These are phyloP conservation scores for Loripinus fragilis DNA, from an alignment of 2,888 invertebrate species.

Conservation along the genomic window DNA sequence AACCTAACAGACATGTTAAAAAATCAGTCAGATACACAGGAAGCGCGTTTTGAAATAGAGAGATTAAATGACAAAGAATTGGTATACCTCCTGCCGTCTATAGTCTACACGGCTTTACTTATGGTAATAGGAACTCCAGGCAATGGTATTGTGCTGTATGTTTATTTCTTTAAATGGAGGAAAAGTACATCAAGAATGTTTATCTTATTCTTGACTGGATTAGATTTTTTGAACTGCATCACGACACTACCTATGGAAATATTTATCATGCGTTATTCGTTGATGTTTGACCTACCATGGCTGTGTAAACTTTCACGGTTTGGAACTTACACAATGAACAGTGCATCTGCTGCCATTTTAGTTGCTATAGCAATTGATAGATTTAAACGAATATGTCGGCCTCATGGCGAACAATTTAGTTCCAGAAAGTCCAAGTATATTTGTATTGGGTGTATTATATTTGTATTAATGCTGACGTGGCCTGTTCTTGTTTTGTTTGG, in stretches of 20 bases:
- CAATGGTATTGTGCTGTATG: conserved; percentile 64
- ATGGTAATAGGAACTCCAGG: conserved; percentile 66
- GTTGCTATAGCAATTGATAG: conserved; percentile 68
- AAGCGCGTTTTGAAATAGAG: too few species aligned
- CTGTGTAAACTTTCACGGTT: conserved; percentile 66
- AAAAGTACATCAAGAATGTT: conserved; percentile 64
- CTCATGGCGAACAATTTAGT: conserved; percentile 60
- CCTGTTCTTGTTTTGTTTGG: conserved; percentile 72
- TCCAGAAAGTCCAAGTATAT: conserved; percentile 59
- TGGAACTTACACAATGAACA: conserved; percentile 65
- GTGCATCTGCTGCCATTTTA: conserved; percentile 64
- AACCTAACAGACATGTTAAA: not conserved
- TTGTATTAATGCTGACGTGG: conserved; percentile 57
- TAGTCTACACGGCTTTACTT: conserved; percentile 62
- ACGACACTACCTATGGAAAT: conserved; percentile 70
- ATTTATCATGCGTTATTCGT: conserved; percentile 58
- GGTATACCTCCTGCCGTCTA: conserved; percentile 49
- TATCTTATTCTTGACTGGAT: conserved; percentile 62
- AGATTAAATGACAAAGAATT: conserved; percentile 32
- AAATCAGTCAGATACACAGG: too few species aligned
- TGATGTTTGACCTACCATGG: conserved; percentile 55
- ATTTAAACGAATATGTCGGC: conserved; percentile 70
- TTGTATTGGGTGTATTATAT: conserved; percentile 56
- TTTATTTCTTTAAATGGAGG: conserved; percentile 68
- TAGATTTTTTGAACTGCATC: conserved; percentile 66